Conservation (phyloP, 2,113 vertebrate species). For the Nymphicus hollandicus region DNA sequence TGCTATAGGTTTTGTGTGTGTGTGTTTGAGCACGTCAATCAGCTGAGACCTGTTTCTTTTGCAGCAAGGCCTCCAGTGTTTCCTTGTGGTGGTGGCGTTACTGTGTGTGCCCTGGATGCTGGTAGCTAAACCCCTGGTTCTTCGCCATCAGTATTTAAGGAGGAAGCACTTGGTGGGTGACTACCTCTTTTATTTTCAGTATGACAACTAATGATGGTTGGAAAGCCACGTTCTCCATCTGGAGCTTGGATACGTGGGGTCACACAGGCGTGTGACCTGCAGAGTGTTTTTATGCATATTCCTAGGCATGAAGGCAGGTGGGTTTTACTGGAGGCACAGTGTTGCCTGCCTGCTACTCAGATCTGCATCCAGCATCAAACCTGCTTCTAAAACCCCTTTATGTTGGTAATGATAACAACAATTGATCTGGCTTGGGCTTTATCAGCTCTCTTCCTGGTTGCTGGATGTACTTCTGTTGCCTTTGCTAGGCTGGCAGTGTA, state of each 20-base stretch:
- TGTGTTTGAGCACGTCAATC: background rate
- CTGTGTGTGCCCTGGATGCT: slow-evolving; percentile 95
- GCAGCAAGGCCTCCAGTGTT: slow-evolving; percentile 85
- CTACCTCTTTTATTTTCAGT: background rate
- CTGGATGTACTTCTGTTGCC: background rate
- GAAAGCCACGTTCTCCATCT: background rate
- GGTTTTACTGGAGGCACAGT: background rate
- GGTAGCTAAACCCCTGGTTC: slow-evolving; percentile 88
- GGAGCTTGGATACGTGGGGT: background rate
- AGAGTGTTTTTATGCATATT: background rate
- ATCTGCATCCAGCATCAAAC: slow-evolving; percentile 36
- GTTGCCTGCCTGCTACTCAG: background rate
- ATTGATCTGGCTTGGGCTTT: background rate
- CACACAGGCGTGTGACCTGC: background rate
- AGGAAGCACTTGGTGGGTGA: slow-evolving; percentile 87
- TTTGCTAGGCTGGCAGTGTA: background rate
- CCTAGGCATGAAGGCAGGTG: background rate
- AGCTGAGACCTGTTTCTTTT: slow-evolving; percentile 12
- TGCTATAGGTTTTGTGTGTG: background rate
- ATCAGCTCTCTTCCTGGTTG: background rate
- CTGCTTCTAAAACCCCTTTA: background rate
- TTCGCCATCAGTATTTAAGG: slow-evolving; percentile 87
- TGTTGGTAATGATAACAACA: background rate
- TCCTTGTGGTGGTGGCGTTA: slow-evolving; percentile 88
- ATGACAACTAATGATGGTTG: background rate